phyloP scores from a whole-genome alignment of 1,140 invertebrate genomes.

The Steinernema khuongi region DNA sequence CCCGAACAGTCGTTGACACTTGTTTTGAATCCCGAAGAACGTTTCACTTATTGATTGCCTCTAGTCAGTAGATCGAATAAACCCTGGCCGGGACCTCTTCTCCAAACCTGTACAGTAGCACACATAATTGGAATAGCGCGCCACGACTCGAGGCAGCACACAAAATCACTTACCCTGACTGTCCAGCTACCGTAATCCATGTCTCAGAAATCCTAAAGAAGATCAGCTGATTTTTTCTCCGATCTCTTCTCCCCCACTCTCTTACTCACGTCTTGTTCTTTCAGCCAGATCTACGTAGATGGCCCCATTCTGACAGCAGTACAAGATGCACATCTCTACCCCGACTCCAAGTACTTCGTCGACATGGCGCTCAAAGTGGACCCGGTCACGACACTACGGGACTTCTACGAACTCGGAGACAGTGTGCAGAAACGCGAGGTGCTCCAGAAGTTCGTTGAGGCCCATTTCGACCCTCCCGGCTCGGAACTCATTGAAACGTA shows the following conservation, averaged over 20 bases:
- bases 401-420: constrained; percentile 63
- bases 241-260: not conserved
- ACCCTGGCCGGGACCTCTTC: too few relatives aligned
- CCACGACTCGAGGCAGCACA: too few relatives aligned
- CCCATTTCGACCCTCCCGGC: constrained; percentile 65
- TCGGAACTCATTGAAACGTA: constrained; percentile 46
- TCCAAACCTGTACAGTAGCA: too few relatives aligned
- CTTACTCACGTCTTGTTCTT: constrained; percentile 26
- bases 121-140: too few relatives aligned
- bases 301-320: constrained; percentile 72
- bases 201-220: not conserved
- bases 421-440: not conserved
- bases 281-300: constrained; percentile 70
- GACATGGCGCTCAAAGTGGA: constrained; percentile 71
- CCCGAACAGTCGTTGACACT: too few relatives aligned
- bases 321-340: constrained; percentile 71
- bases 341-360: constrained; percentile 82
- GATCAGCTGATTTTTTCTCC: not conserved
- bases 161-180: too few relatives aligned
- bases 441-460: constrained; percentile 57
- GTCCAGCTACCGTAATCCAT: too few relatives aligned
- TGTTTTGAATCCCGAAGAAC: too few relatives aligned
- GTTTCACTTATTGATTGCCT: too few relatives aligned
- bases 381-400: constrained; percentile 49
- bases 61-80: too few relatives aligned